A percentile compares a stretch with the other conserved stretches of the same genome.
Conservation (phyloP, 2,888 invertebrate genomes). For the Ectemnius cavifrons region DNA sequence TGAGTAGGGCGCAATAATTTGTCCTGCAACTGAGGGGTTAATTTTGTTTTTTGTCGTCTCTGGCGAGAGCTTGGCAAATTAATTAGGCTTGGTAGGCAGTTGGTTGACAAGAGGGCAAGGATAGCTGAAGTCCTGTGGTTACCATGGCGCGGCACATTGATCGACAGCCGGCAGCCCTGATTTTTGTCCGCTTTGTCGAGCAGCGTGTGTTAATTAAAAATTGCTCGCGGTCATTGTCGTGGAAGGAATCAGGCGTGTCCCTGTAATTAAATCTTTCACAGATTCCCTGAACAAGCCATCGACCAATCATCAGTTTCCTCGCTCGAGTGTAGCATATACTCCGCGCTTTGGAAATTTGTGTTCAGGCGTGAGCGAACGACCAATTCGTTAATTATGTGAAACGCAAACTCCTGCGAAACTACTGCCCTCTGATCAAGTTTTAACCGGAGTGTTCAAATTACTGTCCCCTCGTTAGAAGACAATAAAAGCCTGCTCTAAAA, state of each 20-base stretch:
- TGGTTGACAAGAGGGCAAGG: constrained; percentile 29
- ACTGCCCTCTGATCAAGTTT: background rate
- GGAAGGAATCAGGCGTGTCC: constrained; percentile 57
- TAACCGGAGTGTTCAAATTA: background rate
- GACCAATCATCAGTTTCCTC: constrained; percentile 43
- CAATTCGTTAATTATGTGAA: constrained; percentile 41
- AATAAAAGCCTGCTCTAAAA: too few relatives aligned
- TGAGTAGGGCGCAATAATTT: too few relatives aligned
- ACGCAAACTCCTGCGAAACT: too few relatives aligned
- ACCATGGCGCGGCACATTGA: constrained; percentile 50
- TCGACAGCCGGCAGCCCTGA: constrained; percentile 55
- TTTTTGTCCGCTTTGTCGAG: constrained; percentile 62
- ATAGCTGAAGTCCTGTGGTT: constrained; percentile 56
- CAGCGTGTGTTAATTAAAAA: constrained; percentile 69
- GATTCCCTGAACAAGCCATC: constrained; percentile 53
- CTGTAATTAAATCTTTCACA: constrained; percentile 69
- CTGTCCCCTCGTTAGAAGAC: too few relatives aligned
- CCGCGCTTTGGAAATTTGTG: constrained; percentile 37
- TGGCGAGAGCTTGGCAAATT: too few relatives aligned
- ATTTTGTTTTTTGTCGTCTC: too few relatives aligned
- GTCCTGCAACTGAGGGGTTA: too few relatives aligned
- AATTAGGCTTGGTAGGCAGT: too few relatives aligned
- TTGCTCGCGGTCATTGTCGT: constrained; percentile 68
- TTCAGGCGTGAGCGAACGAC: constrained; percentile 13
- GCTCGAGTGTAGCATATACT: constrained; percentile 13